phyloP scores from a whole-genome alignment of 2,113 vertebrate genomes.

The Electrona antarctica region DNA sequence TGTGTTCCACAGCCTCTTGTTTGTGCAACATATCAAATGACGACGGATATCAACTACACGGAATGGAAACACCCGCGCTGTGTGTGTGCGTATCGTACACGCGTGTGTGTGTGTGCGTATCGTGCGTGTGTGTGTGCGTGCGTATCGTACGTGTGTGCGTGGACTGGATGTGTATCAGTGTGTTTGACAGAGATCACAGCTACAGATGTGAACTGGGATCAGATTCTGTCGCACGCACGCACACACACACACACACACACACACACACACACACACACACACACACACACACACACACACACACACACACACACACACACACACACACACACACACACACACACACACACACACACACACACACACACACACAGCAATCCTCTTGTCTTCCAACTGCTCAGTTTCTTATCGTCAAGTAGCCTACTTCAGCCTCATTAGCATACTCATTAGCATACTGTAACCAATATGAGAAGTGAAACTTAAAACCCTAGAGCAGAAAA shows the following conservation, averaged over 20 bases:
- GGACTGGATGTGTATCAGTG: not conserved
- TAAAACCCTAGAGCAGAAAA: too few species aligned
- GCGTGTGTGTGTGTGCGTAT: conserved; percentile 37
- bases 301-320: conserved; percentile 2
- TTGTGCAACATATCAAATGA: too few species aligned
- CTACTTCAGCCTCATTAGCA: too few species aligned
- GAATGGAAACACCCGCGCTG: conserved; percentile 10
- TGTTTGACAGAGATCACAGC: not conserved
- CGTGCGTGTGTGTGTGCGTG: not conserved
- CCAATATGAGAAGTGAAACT: too few species aligned
- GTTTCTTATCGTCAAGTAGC: too few species aligned
- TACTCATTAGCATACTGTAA: too few species aligned
- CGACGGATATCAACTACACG: conserved; percentile 5
- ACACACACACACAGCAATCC: not conserved
- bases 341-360: conserved; percentile 1
- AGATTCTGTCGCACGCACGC: conserved; percentile 21
- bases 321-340: conserved; percentile 2
- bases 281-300: not conserved
- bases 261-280: not conserved
- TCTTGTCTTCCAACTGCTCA: too few species aligned
- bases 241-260: conserved; percentile 18
- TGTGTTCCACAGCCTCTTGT: too few species aligned
- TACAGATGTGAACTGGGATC: conserved; percentile 41
- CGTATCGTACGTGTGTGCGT: not conserved
- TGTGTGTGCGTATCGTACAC: conserved; percentile 2